Percentiles rank a stretch among this genome's conserved stretches.
phyloP scores from a whole-genome alignment of 2,113 vertebrate genomes.

The Aldabrachelys gigantea region DNA sequence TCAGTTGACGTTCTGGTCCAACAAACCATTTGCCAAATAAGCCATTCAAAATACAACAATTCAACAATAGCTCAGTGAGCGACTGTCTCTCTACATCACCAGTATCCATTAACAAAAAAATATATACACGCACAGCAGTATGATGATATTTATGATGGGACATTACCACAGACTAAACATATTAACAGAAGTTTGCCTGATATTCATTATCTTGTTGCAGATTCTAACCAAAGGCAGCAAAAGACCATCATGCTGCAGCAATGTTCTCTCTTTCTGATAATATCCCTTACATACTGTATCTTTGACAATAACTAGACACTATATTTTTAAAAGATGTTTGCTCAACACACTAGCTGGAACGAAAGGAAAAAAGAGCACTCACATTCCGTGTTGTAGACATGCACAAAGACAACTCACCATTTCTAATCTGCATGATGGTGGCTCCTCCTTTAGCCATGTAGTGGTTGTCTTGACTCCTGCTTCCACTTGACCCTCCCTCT shows the following conservation, averaged over 20 bases:
- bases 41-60: background rate
- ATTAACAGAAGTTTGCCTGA: background rate
- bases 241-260: background rate
- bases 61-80: background rate
- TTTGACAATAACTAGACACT: background rate
- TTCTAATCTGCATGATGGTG: constrained; percentile 19
- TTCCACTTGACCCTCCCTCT: constrained; percentile 95
- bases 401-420: constrained; percentile 78
- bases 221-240: background rate
- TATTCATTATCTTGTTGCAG: background rate
- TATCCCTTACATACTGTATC: background rate
- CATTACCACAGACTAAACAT: background rate
- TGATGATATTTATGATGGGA: background rate
- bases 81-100: background rate
- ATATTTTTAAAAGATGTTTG: background rate
- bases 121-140: background rate
- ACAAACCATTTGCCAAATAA: background rate
- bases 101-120: background rate
- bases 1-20: background rate
- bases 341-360: background rate
- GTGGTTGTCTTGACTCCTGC: constrained; percentile 87
- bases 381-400: background rate
- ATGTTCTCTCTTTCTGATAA: background rate
- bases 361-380: background rate
- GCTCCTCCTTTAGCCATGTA: constrained; percentile 80